phyloP scores from a whole-genome alignment of 2,797 vertebrate species.

The Hipposideros larvatus region DNA sequence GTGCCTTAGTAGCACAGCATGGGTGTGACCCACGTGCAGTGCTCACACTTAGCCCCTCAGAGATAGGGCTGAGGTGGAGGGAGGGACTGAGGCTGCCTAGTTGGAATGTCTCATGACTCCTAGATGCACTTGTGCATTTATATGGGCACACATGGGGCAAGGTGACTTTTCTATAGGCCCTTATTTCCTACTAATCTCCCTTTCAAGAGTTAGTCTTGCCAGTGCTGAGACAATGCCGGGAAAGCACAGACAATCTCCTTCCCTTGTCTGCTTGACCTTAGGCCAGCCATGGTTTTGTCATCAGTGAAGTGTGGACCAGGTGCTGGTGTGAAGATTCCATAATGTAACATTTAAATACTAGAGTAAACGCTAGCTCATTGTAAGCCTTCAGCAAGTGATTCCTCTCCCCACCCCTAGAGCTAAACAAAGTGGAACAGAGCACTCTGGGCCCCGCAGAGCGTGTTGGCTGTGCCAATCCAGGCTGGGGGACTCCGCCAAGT shows the following conservation, averaged over 20 bases:
- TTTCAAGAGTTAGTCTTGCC: neutral
- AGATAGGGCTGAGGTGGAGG: neutral
- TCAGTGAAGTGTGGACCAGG: too few relatives aligned
- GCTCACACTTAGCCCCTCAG: too few relatives aligned
- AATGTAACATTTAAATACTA: neutral
- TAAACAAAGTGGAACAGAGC: neutral
- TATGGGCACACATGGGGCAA: neutral
- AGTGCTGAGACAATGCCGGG: neutral
- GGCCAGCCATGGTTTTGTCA: neutral
- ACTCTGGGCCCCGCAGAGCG: neutral
- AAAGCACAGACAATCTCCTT: neutral
- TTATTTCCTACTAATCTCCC: neutral
- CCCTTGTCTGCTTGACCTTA: neutral
- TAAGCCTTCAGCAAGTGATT: neutral
- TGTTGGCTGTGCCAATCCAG: neutral
- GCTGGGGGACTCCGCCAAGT: neutral
- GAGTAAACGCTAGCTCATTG: too few relatives aligned
- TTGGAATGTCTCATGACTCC: neutral
- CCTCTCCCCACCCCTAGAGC: neutral
- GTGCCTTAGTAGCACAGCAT: too few relatives aligned
- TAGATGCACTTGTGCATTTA: neutral
- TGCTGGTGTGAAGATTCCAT: neutral
- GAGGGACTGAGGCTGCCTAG: neutral
- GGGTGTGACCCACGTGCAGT: rapidly evolving
- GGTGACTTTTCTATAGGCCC: neutral